A percentile compares a stretch with the other conserved stretches of the same genome.
Evolutionary conservation across 2,888 invertebrate species (phyloP).

Genomic region (Acanthosepion pharaonis): DNA sequence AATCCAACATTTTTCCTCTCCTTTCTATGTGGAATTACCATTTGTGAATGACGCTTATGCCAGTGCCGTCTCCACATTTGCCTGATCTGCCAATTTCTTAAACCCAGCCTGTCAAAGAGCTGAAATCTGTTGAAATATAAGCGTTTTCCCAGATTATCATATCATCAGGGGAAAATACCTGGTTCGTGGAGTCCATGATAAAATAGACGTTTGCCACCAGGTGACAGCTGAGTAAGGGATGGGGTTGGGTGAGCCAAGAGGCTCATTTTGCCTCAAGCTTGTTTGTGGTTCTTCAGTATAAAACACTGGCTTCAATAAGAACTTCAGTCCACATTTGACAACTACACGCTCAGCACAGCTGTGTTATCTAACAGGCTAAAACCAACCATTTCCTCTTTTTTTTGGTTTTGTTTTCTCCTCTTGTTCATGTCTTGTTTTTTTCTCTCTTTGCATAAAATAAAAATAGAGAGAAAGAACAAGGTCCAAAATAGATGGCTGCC

Average conservation of each 20-base stretch:
- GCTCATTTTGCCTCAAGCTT: background rate
- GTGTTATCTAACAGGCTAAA: background rate
- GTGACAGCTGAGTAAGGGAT: background rate
- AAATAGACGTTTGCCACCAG: background rate
- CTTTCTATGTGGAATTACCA: background rate
- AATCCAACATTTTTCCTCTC: background rate
- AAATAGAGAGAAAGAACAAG: no score
- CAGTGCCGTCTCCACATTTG: background rate
- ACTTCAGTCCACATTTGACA: background rate
- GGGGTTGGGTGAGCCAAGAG: background rate
- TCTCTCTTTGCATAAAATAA: background rate
- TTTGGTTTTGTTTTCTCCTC: background rate
- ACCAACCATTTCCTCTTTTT: background rate
- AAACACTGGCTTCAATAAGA: background rate
- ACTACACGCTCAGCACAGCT: background rate
- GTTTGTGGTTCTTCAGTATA: background rate
- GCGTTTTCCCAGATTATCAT: slow-evolving; percentile 20
- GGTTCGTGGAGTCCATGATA: slow-evolving; percentile 20
- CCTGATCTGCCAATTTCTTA: slow-evolving; percentile 33
- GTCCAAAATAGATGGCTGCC: background rate
- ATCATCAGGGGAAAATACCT: slow-evolving; percentile 7
- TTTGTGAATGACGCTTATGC: background rate
- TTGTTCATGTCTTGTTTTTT: background rate
- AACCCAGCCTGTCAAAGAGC: background rate
- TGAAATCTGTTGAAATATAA: slow-evolving; percentile 2